A percentile compares a stretch with the other conserved stretches of the same genome.
These are phyloP conservation scores for Mactromeris polynyma DNA, from an alignment of 2,888 invertebrate genomes.

Conservation along the genomic window DNA sequence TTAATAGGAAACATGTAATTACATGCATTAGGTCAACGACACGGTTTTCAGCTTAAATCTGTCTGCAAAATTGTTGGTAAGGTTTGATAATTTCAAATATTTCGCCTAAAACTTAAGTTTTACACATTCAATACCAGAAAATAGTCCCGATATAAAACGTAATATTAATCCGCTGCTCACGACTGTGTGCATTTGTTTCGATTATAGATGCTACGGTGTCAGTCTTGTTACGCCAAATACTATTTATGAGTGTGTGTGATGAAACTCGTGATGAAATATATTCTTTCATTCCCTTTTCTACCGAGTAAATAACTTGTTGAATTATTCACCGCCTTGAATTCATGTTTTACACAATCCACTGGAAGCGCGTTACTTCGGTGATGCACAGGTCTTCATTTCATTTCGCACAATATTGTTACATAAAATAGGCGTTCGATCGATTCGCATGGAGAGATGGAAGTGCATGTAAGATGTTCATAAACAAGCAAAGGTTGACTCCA, in stretches of 20 bases:
- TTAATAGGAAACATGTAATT: background rate
- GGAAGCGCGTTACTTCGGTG: background rate
- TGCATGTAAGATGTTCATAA: slow-evolving; percentile 41
- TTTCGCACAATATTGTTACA: slow-evolving; percentile 32
- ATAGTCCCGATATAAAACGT: background rate
- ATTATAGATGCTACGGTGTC: background rate
- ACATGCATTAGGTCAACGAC: background rate
- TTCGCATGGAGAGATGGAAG: slow-evolving; percentile 21
- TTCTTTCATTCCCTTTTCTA: background rate
- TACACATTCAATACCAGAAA: background rate
- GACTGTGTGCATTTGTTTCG: background rate
- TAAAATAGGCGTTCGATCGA: slow-evolving; percentile 25
- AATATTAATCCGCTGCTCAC: background rate
- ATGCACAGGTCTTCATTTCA: slow-evolving; percentile 11
- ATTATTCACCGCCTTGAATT: background rate
- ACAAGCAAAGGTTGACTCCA: slow-evolving; percentile 10
- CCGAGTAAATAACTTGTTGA: slow-evolving; percentile 8
- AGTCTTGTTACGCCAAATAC: background rate
- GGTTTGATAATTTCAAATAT: too few relatives aligned
- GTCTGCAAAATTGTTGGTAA: background rate
- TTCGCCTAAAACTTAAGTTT: background rate
- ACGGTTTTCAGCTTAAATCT: background rate
- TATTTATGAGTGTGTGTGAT: background rate
- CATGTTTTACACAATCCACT: background rate
- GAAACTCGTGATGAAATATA: background rate